These are phyloP conservation scores for Phalacrocorax aristotelis DNA, from an alignment of 2,113 vertebrate genomes.

Conservation along the genomic window DNA sequence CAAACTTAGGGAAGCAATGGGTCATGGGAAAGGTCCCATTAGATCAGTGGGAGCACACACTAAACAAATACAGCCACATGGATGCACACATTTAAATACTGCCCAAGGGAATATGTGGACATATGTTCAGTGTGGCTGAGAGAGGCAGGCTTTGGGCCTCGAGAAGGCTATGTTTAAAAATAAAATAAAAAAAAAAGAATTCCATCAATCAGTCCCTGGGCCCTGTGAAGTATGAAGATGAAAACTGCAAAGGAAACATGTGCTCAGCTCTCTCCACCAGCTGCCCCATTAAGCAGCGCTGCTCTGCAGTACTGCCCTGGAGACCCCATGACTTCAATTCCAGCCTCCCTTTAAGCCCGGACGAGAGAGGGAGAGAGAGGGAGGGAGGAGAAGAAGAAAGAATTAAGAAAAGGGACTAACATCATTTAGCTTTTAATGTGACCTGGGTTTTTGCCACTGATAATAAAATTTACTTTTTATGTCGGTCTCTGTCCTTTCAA, in stretches of 20 bases:
- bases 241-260: conserved; percentile 66
- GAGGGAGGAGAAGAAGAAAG: neutral
- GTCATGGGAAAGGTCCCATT: conserved; percentile 81
- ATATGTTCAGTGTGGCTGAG: conserved; percentile 72
- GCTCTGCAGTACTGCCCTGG: conserved; percentile 10
- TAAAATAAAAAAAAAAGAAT: conserved; percentile 59
- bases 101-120: conserved; percentile 75
- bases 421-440: neutral
- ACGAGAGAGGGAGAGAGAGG: neutral
- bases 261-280: conserved; percentile 52
- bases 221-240: conserved; percentile 66
- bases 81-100: conserved; percentile 72
- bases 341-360: conserved; percentile 10
- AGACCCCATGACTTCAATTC: conserved; percentile 45
- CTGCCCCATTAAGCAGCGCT: conserved; percentile 41
- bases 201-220: conserved; percentile 70
- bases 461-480: conserved; percentile 12
- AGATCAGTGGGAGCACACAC: conserved; percentile 76
- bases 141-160: conserved; percentile 52
- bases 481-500: neutral
- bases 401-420: neutral
- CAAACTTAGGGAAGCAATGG: conserved; percentile 77
- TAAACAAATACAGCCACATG: conserved; percentile 79
- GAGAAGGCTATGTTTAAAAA: conserved; percentile 57
- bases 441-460: neutral